phyloP scores from a whole-genome alignment of 2,113 vertebrate species.

The Acanthochromis polyacanthus region DNA sequence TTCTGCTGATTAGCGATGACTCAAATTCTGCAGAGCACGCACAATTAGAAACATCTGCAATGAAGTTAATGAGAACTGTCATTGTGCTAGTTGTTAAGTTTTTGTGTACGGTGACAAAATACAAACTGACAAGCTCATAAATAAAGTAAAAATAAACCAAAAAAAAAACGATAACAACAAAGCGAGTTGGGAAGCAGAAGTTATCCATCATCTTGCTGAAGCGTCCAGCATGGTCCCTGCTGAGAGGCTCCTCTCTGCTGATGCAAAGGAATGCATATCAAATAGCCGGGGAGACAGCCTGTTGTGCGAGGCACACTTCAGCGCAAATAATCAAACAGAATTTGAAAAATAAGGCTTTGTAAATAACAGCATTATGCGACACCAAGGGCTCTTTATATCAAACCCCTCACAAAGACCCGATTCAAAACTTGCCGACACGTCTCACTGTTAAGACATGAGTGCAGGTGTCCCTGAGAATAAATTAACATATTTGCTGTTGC shows the following conservation, averaged over 20 bases:
- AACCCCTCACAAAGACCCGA: constrained; percentile 58
- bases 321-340: constrained; percentile 70
- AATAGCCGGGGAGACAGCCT: constrained; percentile 61
- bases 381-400: constrained; percentile 60
- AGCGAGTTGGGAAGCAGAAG: constrained; percentile 54
- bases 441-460: constrained; percentile 42
- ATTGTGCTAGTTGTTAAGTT: constrained; percentile 39
- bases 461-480: constrained; percentile 73
- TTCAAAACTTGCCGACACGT: constrained; percentile 56
- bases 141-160: constrained; percentile 52
- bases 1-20: constrained; percentile 61
- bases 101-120: constrained; percentile 36
- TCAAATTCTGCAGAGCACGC: constrained; percentile 44
- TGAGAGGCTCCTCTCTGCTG: constrained; percentile 69
- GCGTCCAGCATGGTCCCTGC: constrained; percentile 64
- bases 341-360: constrained; percentile 60
- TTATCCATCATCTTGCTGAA: constrained; percentile 68
- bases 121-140: constrained; percentile 54
- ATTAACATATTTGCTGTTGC: constrained; percentile 60
- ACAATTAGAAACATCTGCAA: constrained; percentile 59
- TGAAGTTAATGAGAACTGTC: constrained; percentile 63
- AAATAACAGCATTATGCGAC: constrained; percentile 56
- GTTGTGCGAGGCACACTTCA: constrained; percentile 61
- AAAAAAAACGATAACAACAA: neutral
- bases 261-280: constrained; percentile 76